A percentile compares a stretch with the other conserved stretches of the same genome.
Evolutionary conservation across 2,888 invertebrate species (phyloP).

Genomic region (Julus scanicus): DNA sequence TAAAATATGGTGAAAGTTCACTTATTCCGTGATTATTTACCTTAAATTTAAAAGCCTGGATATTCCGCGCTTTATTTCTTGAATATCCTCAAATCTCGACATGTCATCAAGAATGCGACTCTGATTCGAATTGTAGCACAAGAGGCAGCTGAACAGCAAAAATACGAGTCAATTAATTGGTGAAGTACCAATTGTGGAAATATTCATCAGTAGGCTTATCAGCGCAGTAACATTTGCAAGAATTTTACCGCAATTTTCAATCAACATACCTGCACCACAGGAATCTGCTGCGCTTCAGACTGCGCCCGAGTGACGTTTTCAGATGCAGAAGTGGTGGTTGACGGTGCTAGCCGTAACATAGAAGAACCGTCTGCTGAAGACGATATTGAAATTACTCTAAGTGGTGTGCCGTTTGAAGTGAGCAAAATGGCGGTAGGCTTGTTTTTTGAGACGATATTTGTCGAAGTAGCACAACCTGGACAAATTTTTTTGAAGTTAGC

Average conservation of each 20-base stretch:
- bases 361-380: not conserved
- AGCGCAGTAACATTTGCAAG: too few species aligned
- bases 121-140: not conserved
- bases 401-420: not conserved
- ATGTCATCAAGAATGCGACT: not conserved
- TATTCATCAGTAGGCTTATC: not conserved
- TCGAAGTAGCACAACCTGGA: not conserved
- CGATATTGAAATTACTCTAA: not conserved
- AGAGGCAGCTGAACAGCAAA: not conserved
- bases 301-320: not conserved
- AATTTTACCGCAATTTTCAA: too few species aligned
- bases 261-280: not conserved
- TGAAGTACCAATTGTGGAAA: not conserved
- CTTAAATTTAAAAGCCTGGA: not conserved
- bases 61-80: not conserved
- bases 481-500: not conserved
- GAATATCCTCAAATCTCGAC: not conserved
- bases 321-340: not conserved
- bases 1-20: not conserved
- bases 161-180: too few species aligned
- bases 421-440: not conserved
- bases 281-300: not conserved
- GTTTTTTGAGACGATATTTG: not conserved
- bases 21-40: not conserved
- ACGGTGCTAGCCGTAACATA: conserved; percentile 3